Conservation (phyloP, 2,113 vertebrate genomes). For the Salvelinus fontinalis region DNA sequence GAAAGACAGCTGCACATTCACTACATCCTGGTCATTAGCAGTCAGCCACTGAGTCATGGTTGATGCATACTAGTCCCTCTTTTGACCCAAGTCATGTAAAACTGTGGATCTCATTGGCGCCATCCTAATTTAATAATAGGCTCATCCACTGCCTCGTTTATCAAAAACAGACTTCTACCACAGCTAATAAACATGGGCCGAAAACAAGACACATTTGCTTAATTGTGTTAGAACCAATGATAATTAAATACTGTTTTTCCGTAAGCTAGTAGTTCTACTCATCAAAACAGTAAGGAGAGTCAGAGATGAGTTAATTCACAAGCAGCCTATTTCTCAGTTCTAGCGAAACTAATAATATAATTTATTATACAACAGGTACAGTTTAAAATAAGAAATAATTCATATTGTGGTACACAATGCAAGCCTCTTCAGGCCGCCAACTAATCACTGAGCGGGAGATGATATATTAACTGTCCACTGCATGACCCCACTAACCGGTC, state of each 20-base stretch:
- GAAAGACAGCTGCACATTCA: neutral
- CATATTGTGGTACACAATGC: too few relatives aligned
- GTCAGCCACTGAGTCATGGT: neutral
- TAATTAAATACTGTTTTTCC: neutral
- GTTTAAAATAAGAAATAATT: too few relatives aligned
- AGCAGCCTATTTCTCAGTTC: too few relatives aligned
- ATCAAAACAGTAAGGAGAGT: too few relatives aligned
- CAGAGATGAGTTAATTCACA: too few relatives aligned
- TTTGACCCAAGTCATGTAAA: neutral
- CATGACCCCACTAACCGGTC: too few relatives aligned
- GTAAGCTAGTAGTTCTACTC: neutral
- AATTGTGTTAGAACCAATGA: neutral
- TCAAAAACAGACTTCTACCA: conserved; percentile 1
- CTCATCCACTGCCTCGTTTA: neutral
- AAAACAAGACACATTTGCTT: neutral
- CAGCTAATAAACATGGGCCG: neutral
- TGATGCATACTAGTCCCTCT: neutral
- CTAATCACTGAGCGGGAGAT: too few relatives aligned
- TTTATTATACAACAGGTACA: too few relatives aligned
- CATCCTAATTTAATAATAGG: neutral
- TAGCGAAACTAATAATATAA: too few relatives aligned
- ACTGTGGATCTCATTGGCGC: neutral
- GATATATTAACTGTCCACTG: too few relatives aligned
- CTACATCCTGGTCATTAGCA: neutral
- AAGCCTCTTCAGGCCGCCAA: too few relatives aligned